phyloP scores from a whole-genome alignment of 2,888 invertebrate genomes.

The Perizoma affinitatum region DNA sequence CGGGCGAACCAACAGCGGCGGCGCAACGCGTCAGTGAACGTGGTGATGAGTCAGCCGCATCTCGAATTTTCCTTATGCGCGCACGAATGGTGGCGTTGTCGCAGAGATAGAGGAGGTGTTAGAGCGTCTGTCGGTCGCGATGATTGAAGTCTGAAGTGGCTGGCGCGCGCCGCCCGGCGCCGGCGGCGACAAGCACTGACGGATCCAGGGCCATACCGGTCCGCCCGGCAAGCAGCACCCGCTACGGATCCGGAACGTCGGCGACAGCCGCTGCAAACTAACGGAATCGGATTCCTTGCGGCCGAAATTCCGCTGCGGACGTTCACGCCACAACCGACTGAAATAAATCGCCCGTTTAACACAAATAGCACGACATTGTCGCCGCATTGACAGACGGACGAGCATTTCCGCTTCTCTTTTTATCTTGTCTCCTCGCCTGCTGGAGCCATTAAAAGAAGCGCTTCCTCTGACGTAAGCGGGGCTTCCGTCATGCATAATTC shows the following conservation, averaged over 20 bases:
- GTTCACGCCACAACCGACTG: slow-evolving; percentile 80
- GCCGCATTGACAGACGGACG: slow-evolving; percentile 77
- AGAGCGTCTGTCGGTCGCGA: slow-evolving; percentile 43
- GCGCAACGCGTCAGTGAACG: slow-evolving; percentile 52
- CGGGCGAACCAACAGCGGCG: slow-evolving; percentile 42
- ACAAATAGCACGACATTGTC: slow-evolving; percentile 81
- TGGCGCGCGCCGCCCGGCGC: slow-evolving; percentile 25
- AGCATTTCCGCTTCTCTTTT: slow-evolving; percentile 79
- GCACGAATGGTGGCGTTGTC: slow-evolving; percentile 64
- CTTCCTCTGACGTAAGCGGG: slow-evolving; percentile 66
- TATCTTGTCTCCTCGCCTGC: slow-evolving; percentile 51
- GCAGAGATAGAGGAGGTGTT: slow-evolving; percentile 56
- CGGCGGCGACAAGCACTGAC: slow-evolving; percentile 41
- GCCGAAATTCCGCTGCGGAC: slow-evolving; percentile 81
- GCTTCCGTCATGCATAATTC: slow-evolving; percentile 60
- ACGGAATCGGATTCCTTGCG: slow-evolving; percentile 79
- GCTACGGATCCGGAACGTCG: slow-evolving; percentile 40
- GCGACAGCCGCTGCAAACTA: slow-evolving; percentile 56
- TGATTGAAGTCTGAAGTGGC: slow-evolving; percentile 35
- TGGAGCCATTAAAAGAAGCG: slow-evolving; percentile 50
- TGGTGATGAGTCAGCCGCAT: slow-evolving; percentile 75
- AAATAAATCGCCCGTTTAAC: slow-evolving; percentile 83
- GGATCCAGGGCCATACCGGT: slow-evolving; percentile 4
- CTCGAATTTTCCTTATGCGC: slow-evolving; percentile 80
- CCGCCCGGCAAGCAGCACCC: slow-evolving; percentile 33